Conservation (phyloP, 2,888 invertebrate species). For the Halictus quadricinctus region DNA sequence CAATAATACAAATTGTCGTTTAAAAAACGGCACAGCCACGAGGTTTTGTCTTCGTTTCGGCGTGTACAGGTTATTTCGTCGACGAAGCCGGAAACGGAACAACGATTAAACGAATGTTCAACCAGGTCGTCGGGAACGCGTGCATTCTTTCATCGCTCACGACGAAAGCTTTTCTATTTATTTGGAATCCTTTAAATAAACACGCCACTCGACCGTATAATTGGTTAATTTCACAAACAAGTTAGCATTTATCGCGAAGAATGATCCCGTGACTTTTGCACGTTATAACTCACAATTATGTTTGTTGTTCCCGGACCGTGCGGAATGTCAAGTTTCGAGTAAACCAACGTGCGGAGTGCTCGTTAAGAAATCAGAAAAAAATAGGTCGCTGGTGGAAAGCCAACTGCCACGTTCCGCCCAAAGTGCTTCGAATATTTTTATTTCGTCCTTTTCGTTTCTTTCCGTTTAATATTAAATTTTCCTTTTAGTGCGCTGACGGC, state of each 20-base stretch:
- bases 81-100: background rate
- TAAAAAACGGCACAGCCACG: background rate
- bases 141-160: background rate
- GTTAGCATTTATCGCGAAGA: slow-evolving; percentile 15
- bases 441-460: slow-evolving; percentile 18
- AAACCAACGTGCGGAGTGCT: slow-evolving; percentile 35
- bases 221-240: slow-evolving; percentile 26
- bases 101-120: background rate
- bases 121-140: background rate
- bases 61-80: background rate
- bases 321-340: slow-evolving; percentile 24
- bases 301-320: slow-evolving; percentile 17
- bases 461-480: slow-evolving; percentile 34
- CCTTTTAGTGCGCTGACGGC: slow-evolving; percentile 2
- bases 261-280: slow-evolving; percentile 19
- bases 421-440: slow-evolving; percentile 17
- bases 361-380: slow-evolving; percentile 46
- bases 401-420: slow-evolving; percentile 25
- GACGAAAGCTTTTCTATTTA: background rate
- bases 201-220: background rate
- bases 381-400: slow-evolving; percentile 26
- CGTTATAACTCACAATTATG: slow-evolving; percentile 25
- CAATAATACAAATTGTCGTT: background rate
- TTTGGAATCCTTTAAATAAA: background rate
- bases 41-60: background rate